Percentiles rank a stretch among this genome's conserved stretches.
These are phyloP conservation scores for Cydia strobilella DNA, from an alignment of 1,140 invertebrate species.

Conservation along the genomic window DNA sequence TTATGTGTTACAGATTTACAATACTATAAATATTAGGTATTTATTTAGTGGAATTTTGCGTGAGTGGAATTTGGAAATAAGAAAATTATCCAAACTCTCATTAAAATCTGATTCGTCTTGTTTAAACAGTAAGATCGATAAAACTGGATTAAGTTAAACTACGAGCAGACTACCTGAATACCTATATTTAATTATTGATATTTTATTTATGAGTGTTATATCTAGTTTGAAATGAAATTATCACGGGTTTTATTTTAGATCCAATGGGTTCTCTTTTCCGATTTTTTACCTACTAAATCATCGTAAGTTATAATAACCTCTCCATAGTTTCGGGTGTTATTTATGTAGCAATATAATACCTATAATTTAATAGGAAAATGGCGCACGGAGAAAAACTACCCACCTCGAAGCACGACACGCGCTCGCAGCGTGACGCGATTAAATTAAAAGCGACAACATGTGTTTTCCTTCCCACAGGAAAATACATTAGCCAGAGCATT, in stretches of 20 bases:
- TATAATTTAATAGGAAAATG: constrained; percentile 27
- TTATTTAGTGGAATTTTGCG: no score
- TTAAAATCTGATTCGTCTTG: no score
- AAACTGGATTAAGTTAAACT: no score
- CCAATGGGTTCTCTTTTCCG: not conserved
- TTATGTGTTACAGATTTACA: no score
- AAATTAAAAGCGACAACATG: constrained; percentile 79
- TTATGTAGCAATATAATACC: constrained; percentile 17
- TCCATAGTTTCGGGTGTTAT: constrained; percentile 27
- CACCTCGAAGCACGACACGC: constrained; percentile 54
- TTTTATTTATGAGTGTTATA: no score
- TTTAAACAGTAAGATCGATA: no score
- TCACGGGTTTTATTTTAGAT: not conserved
- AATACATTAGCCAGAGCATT: constrained; percentile 77
- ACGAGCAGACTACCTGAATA: no score
- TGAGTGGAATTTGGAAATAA: no score
- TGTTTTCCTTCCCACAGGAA: constrained; percentile 79
- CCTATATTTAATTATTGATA: no score
- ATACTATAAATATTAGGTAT: no score
- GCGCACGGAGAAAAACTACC: constrained; percentile 42
- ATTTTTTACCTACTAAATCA: constrained; percentile 21
- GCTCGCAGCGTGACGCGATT: constrained; percentile 74
- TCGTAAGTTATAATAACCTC: constrained; percentile 18
- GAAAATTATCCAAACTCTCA: no score
- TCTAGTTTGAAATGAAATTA: no score